Conservation (phyloP, 2,113 vertebrate genomes). For the Chamaea fasciata region DNA sequence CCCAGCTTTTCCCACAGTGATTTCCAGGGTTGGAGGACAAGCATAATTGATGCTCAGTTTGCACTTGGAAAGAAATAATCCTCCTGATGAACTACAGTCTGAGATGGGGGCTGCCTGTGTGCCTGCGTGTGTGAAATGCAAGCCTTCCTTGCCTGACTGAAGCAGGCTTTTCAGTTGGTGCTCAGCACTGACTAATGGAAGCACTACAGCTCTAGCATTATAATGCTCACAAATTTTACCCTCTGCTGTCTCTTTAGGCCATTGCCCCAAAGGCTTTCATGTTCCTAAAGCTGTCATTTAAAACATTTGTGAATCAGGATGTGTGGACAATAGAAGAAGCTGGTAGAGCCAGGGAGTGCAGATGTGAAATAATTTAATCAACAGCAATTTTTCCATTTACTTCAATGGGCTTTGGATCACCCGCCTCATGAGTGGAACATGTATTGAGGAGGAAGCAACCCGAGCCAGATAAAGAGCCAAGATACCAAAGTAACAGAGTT, state of each 20-base stretch:
- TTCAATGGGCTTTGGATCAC: constrained; percentile 64
- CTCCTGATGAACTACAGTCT: neutral
- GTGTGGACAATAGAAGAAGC: constrained; percentile 61
- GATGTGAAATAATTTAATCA: constrained; percentile 66
- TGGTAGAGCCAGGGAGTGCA: constrained; percentile 58
- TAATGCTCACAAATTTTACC: constrained; percentile 55
- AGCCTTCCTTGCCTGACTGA: constrained; percentile 14
- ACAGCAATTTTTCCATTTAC: constrained; percentile 62
- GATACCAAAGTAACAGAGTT: constrained; percentile 60
- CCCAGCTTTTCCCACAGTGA: neutral
- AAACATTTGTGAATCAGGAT: constrained; percentile 65
- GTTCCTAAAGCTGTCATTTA: constrained; percentile 63
- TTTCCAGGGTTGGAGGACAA: neutral
- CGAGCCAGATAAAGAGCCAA: constrained; percentile 64
- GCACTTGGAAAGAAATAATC: constrained; percentile 9
- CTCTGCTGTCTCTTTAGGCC: constrained; percentile 59
- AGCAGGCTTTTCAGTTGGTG: constrained; percentile 43
- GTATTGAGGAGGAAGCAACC: constrained; percentile 59
- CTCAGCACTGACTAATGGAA: constrained; percentile 39
- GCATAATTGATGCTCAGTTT: neutral
- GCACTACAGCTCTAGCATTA: constrained; percentile 39
- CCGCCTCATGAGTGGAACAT: constrained; percentile 45
- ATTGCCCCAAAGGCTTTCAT: constrained; percentile 61
- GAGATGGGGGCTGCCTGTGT: neutral
- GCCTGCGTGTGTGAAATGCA: neutral